These are phyloP conservation scores for Pseudochromis fuscus DNA, from an alignment of 2,797 vertebrate genomes.

Conservation along the genomic window DNA sequence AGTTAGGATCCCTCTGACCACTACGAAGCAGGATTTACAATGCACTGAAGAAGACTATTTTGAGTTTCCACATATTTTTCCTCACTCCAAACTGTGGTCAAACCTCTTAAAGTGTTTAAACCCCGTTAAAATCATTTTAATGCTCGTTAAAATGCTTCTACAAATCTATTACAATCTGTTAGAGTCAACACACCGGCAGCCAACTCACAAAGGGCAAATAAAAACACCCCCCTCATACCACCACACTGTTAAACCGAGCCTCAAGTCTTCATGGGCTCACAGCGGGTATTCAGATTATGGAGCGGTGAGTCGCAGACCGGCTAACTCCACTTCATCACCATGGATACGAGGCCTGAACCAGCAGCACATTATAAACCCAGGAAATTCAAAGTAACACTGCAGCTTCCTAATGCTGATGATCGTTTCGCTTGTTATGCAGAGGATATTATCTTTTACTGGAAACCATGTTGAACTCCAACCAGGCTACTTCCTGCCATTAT, in stretches of 20 bases:
- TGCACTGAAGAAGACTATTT: too few species aligned
- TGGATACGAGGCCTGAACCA: slow-evolving; percentile 1
- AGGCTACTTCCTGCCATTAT: too few species aligned
- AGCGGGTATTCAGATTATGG: background rate
- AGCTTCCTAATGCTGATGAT: too few species aligned
- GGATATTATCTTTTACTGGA: too few species aligned
- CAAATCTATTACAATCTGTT: slow-evolving; percentile 4
- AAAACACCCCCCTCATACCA: slow-evolving; percentile 15
- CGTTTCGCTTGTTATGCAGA: too few species aligned
- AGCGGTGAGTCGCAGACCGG: background rate
- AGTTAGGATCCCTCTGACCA: too few species aligned
- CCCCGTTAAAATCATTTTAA: slow-evolving; percentile 11
- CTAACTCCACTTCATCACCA: background rate
- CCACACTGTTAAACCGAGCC: slow-evolving; percentile 18
- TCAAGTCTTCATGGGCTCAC: slow-evolving; percentile 1
- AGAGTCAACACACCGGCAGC: background rate
- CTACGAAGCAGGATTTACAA: too few species aligned
- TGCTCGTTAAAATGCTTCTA: slow-evolving; percentile 8
- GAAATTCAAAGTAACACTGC: background rate
- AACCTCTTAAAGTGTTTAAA: slow-evolving; percentile 12
- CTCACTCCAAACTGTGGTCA: background rate
- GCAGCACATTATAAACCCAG: background rate
- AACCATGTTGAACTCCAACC: too few species aligned
- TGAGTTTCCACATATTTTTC: background rate
- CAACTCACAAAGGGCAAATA: slow-evolving; percentile 18